These are phyloP conservation scores for Phengaris alcon DNA, from an alignment of 2,888 invertebrate genomes.

Conservation along the genomic window DNA sequence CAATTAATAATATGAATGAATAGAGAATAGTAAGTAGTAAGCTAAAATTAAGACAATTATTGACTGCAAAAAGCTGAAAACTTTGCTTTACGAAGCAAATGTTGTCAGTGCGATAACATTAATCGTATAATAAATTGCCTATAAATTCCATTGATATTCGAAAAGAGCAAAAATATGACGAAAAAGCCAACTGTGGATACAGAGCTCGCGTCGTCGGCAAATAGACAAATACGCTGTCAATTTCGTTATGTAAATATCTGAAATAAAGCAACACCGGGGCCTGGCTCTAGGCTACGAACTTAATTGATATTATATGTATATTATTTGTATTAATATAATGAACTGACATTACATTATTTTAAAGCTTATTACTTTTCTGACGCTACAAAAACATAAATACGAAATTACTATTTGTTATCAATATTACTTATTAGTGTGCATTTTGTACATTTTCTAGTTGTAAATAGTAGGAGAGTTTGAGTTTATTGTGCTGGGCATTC, in stretches of 20 bases:
- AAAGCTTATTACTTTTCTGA: no score
- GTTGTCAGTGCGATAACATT: background rate
- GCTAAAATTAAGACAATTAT: background rate
- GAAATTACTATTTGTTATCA: no score
- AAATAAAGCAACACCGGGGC: background rate
- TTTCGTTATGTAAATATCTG: constrained; percentile 11
- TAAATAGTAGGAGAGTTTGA: no score
- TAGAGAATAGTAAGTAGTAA: no score
- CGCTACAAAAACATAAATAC: no score
- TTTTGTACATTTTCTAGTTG: no score
- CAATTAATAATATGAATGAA: no score
- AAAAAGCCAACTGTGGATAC: constrained; percentile 1
- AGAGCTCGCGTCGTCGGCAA: constrained; percentile 10
- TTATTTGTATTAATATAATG: background rate
- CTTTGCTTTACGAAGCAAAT: background rate
- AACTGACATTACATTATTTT: background rate
- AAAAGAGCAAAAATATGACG: constrained; percentile 15
- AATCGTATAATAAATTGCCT: constrained; percentile 11
- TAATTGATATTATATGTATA: background rate
- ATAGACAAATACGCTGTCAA: background rate
- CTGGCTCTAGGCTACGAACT: background rate
- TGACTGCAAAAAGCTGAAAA: background rate
- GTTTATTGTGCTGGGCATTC: no score
- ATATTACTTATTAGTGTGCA: no score
- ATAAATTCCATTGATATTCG: constrained; percentile 9